phyloP scores from a whole-genome alignment of 1,140 invertebrate species.

The Brachionus manjavacas region DNA sequence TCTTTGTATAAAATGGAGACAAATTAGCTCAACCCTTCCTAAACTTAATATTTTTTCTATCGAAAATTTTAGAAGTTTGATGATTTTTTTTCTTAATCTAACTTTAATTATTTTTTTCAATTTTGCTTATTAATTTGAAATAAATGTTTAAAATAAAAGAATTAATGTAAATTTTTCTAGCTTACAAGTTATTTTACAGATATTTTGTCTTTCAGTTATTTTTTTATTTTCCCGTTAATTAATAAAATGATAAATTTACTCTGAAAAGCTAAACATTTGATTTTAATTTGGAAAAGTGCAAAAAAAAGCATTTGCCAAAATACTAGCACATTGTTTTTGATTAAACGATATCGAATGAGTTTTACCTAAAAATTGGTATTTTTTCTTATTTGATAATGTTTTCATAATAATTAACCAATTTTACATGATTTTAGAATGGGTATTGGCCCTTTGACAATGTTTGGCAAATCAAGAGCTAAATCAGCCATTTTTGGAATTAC shows the following conservation, averaged over 20 bases:
- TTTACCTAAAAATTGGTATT: neutral
- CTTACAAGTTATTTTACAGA: too few species aligned
- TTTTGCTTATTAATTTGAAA: too few species aligned
- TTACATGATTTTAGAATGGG: neutral
- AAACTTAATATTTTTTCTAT: too few species aligned
- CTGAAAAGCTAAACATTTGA: neutral
- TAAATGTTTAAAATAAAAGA: too few species aligned
- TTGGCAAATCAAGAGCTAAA: neutral
- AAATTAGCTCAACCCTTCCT: too few species aligned
- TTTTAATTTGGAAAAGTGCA: conserved; percentile 68
- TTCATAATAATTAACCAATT: neutral
- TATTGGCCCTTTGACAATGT: neutral
- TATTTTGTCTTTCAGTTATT: too few species aligned
- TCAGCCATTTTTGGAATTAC: neutral
- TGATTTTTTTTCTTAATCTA: too few species aligned
- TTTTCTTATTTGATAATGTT: neutral
- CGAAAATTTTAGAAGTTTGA: too few species aligned
- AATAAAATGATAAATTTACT: neutral
- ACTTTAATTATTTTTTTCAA: too few species aligned
- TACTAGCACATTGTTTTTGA: conserved; percentile 76
- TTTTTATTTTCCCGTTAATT: neutral
- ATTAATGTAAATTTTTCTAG: too few species aligned
- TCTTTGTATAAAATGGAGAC: too few species aligned
- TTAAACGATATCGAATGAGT: conserved; percentile 64
- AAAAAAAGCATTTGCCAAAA: conserved; percentile 90